Percentiles rank a stretch among this genome's conserved stretches.
phyloP scores from a whole-genome alignment of 2,797 vertebrate genomes.

The Echiichthys vipera region DNA sequence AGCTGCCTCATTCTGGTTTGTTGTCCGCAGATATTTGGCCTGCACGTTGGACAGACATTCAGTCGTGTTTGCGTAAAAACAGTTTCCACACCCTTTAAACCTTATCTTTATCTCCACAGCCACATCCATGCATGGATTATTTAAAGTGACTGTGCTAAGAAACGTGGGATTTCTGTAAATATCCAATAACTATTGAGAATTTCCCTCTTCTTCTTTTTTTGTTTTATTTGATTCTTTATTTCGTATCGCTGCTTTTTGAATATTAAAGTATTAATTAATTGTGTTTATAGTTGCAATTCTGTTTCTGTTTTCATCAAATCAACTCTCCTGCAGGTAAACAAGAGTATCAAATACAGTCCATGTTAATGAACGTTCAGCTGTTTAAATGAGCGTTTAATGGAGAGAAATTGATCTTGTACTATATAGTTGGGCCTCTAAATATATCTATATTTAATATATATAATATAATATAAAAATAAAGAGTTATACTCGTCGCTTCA shows the following conservation, averaged over 20 bases:
- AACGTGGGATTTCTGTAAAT: not conserved
- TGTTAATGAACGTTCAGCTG: conserved; percentile 27
- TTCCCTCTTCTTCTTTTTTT: not conserved
- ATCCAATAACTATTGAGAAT: not conserved
- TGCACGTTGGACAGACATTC: not conserved
- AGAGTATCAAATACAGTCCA: conserved; percentile 2
- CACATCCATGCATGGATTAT: not conserved
- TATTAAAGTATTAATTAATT: not conserved
- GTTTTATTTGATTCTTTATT: no score
- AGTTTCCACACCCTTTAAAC: conserved; percentile 52
- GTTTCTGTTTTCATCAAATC: conserved; percentile 15
- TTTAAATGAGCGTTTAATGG: conserved; percentile 44
- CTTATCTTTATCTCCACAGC: conserved; percentile 20
- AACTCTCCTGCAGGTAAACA: conserved; percentile 31
- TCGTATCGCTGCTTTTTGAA: not conserved
- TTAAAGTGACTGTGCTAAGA: not conserved
- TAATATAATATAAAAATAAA: conserved; percentile 35
- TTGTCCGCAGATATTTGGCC: conserved; percentile 43
- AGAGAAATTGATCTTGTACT: conserved; percentile 21
- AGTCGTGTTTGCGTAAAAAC: conserved; percentile 1
- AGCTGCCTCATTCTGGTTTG: conserved; percentile 20
- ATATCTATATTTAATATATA: no score
- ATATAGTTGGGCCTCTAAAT: no score
- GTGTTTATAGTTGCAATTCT: not conserved
- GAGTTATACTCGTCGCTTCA: not conserved